Base-by-base conservation (phyloP, 1,140 invertebrate genomes). In the Bombus difficillimus region DNA sequence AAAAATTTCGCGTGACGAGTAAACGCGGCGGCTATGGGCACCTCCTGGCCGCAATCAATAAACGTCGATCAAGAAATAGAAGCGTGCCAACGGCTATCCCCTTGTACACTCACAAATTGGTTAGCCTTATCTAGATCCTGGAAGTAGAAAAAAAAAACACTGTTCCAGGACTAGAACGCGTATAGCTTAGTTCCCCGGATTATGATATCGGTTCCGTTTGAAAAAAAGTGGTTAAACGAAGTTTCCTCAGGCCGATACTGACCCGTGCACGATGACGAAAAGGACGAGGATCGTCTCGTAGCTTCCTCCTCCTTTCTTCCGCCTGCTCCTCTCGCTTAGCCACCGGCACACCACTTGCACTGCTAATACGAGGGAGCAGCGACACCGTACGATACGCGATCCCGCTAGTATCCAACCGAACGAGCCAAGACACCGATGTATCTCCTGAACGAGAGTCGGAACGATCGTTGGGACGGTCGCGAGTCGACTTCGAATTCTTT, bases 11-110 rank as follows among this genome's bases (percentile, higher is more conserved):
- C 86, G 90, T 89, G 86, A 92, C 90, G 88, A 84, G 86, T 85
- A 85, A 89, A 90, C 86, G 81, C 73, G n/a, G 41, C 18, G 75
- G 81, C 71, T 81, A 62, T 81, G 84, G 64, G 75, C 75, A n/a
- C 75, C 85, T 81, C 81, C 81, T 87, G 87, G 25, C 87, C 83
- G 92, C 92, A 91, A 93, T 93, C 92, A 93, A 93, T 93, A 93
- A 93, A 87, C 85, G 88, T 72, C 77, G 90, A 93, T 93, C 92
- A 86, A 85, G 83, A 66, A 88, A 86, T 81, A 84, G 53, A 68
- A 82, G 34, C 76, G 43, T 47, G 9, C 6, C 32, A 62, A 15
- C 28, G 47, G 5, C 18, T 57, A 82, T 71, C 53, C 32, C 18
- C 72, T 64, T n/a, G 15, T 18, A 22, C 43, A 32, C 32, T 10